Evolutionary conservation across 2,797 vertebrate genomes (phyloP), one percentile per base, ranked within the genome.

Genomic region (Emys orbicularis): DNA sequence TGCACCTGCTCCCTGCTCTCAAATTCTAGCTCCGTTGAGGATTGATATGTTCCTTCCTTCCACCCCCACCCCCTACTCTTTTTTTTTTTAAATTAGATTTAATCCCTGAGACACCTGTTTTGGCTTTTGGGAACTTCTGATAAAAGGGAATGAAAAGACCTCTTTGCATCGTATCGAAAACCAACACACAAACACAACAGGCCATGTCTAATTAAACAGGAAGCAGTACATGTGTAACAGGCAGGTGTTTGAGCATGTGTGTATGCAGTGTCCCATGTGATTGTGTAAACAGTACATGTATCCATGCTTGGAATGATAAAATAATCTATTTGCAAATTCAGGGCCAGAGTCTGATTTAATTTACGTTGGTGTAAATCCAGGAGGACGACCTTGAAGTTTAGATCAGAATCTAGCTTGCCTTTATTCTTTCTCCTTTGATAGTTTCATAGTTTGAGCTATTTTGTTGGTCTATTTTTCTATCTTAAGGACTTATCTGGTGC

Each of bases 1-100:
- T 27, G 77, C 96, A 97, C 96, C 98, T 98, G 97, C 97, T 98
- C 85, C 80, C 52, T 88, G 10, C 76, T 95, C 96, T 97, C 81
- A 54, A 37, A 89, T 81, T 89, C 92, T 0, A 0, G 74, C 83
- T 95, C 94, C 8, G 2, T 9, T 68, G 92, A 95, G 97, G 91
- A 85, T 4, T 47, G 80, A 31, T 85, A 56, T 94, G 72, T 90
- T 81, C 47, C 92, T 61, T 90, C 0, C 0, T 81, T 61, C 72
- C 52, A 61, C 18, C 88, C n/a, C 19, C 54, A 84, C 80, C 27
- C 27, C 10, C 47, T 18, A 53, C 1, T 34, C 52, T 47, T 47
- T 47, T 47, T 47, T 50, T 72, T 79, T 96, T 95, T 88, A 92
- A 93, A 95, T 96, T 96, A 95, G 4, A 82, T 96, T 96, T 96